Evolutionary conservation across 2,888 invertebrate species (phyloP).

Genomic region (Marasmarcha lunaedactyla): DNA sequence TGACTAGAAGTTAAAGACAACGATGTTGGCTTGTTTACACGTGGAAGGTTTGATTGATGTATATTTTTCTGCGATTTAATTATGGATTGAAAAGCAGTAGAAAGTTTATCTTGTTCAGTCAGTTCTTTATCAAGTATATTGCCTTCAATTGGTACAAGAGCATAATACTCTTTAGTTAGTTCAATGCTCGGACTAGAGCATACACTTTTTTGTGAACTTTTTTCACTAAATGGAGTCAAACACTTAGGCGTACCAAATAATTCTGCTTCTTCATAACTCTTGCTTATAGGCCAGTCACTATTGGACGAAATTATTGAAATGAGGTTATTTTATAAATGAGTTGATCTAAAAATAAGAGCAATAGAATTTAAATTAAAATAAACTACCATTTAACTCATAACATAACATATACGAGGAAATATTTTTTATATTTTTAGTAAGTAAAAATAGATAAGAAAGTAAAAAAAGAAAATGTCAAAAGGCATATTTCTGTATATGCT

Average conservation of each 20-base stretch:
- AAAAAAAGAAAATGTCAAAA: no score
- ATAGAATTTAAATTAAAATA: no score
- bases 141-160: conserved; percentile 43
- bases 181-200: conserved; percentile 50
- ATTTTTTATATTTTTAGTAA: no score
- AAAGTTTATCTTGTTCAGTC: conserved; percentile 62
- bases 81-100: conserved; percentile 59
- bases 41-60: conserved; percentile 25
- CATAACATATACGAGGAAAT: no score
- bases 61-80: conserved; percentile 37
- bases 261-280: conserved; percentile 46
- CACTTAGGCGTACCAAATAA: conserved; percentile 59
- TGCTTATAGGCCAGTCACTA: conserved; percentile 20
- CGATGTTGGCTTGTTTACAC: conserved; percentile 41
- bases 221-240: conserved; percentile 42
- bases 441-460: no score
- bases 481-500: no score
- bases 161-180: conserved; percentile 51
- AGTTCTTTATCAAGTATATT: conserved; percentile 59
- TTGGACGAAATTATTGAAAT: conserved; percentile 15
- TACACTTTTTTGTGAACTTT: conserved; percentile 28
- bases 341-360: no score
- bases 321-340: no score
- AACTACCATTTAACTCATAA: no score
- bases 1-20: conserved; percentile 52